Conservation (phyloP, 1,140 invertebrate genomes). For the Anagrus nilaparvatae region DNA sequence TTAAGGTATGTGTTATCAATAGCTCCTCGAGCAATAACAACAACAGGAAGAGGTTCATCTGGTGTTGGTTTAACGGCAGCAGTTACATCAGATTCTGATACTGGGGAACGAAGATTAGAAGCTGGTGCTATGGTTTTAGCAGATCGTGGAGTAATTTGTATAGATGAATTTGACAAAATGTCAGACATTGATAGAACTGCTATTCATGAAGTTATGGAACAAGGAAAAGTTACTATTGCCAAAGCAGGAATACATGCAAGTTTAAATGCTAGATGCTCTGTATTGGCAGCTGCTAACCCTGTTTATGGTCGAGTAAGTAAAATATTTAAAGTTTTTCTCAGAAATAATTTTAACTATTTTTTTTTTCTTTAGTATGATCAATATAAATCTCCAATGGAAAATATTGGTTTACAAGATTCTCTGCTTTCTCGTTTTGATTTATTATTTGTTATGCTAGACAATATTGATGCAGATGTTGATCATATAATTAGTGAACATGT, state of each 20-base stretch:
- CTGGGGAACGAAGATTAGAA: conserved; percentile 82
- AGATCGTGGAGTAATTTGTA: conserved; percentile 95
- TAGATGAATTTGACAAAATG: conserved; percentile 99
- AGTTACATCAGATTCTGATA: conserved; percentile 92
- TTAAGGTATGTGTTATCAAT: conserved; percentile 89
- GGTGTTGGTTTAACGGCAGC: conserved; percentile 98
- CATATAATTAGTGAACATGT: conserved; percentile 92
- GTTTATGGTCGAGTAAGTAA: conserved; percentile 84
- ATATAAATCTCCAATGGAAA: conserved; percentile 99
- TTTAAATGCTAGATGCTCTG: conserved; percentile 95
- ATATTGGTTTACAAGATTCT: conserved; percentile 97
- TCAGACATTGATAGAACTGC: conserved; percentile 98
- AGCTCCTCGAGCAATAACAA: conserved; percentile 90
- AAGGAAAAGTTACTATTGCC: conserved; percentile 91
- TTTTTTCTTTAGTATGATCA: conserved; percentile 78
- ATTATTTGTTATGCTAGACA: conserved; percentile 93
- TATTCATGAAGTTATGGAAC: conserved; percentile 98
- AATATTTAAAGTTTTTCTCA: background rate
- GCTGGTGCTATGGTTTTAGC: conserved; percentile 99
- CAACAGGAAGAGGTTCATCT: conserved; percentile 90
- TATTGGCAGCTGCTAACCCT: conserved; percentile 98
- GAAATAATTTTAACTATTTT: conserved; percentile 3
- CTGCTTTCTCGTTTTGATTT: conserved; percentile 97
- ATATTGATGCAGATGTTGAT: conserved; percentile 83
- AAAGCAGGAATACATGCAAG: conserved; percentile 98